These are phyloP conservation scores for Podilymbus podiceps DNA, from an alignment of 2,113 vertebrate genomes.

Conservation along the genomic window DNA sequence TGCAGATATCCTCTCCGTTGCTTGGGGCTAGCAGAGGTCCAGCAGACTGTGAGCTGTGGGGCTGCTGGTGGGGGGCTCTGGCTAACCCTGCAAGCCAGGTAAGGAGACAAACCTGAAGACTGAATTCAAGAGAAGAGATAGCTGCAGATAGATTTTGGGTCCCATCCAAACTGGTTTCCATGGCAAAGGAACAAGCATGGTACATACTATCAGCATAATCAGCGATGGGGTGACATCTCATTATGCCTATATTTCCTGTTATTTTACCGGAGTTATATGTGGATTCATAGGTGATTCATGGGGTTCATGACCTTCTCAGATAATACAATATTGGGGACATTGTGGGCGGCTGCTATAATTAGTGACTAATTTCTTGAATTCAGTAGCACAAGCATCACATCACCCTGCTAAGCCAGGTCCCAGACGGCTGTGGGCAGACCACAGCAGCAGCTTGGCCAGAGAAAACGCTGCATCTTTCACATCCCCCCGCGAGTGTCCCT, in stretches of 20 bases:
- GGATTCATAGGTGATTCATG: not conserved
- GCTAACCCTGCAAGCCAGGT: not conserved
- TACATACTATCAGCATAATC: not conserved
- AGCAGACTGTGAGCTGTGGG: not conserved
- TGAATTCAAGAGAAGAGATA: not conserved
- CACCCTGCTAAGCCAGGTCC: not conserved
- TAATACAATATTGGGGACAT: not conserved
- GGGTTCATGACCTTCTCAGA: not conserved
- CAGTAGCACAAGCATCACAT: not conserved
- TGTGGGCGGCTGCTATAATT: conserved; percentile 9
- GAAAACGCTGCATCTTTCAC: not conserved
- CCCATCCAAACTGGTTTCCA: not conserved
- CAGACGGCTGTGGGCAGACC: rapidly evolving
- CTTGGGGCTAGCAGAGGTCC: not conserved
- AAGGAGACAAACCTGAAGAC: not conserved
- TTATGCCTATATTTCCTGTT: conserved; percentile 12
- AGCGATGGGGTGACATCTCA: rapidly evolving
- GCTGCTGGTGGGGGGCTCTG: not conserved
- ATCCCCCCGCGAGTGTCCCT: rapidly evolving
- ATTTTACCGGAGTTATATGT: not conserved
- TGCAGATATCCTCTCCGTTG: not conserved
- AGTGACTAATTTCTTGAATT: conserved; percentile 20
- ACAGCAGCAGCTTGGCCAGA: rapidly evolving
- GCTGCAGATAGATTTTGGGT: not conserved
- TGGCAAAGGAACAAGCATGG: not conserved